Base-by-base conservation (phyloP, 2,888 invertebrate genomes). In the Autographa gamma region DNA sequence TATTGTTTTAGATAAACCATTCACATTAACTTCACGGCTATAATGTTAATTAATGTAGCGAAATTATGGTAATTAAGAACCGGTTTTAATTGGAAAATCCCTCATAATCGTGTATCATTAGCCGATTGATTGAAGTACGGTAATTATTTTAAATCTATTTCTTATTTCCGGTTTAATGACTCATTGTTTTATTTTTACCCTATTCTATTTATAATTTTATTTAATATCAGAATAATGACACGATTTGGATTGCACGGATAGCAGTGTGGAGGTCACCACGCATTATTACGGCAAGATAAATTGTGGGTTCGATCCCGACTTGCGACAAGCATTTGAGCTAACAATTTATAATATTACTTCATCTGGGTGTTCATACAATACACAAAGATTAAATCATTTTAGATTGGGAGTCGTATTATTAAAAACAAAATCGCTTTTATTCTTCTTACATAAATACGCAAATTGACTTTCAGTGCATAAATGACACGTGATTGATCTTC, bases 401-500 rank as follows among this genome's bases (percentile, higher is more conserved):
- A 25, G 25, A 25, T 25, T 2, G 2, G 25, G 25, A 25, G 25
- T 25, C 25, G 25, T 25, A 25, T 25, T 25, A 25, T 25, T 25
- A 25, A 25, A 25, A 25, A 25, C 0, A 9, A 18, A n/a, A 52
- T 52, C n/a, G 8, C 11, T 19, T 8, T 13, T 18, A 18, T 56
- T 13, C 19, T 56, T 11, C 11, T 9, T 56, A 8, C n/a, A 13
- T 56, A 34, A n/a, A 34, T 41, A 31, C n/a, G 14, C n/a, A 14
- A 56, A 66, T 74, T 70, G 63, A 67, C 61, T 66, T 64, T 38
- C 65, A 72, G 69, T 74, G 71, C 59, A 43, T 66, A 71, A 66
- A 13, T 69, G 65, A 77, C 87, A 88, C 89, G 88, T 86, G 87
- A 85, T 78, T 52, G 61, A 60, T 75, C 43, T 85, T 84, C 82